Percentiles rank a stretch among this genome's conserved stretches.
Conservation (phyloP, 1,140 invertebrate genomes). For the Matsumurasca onukii region DNA sequence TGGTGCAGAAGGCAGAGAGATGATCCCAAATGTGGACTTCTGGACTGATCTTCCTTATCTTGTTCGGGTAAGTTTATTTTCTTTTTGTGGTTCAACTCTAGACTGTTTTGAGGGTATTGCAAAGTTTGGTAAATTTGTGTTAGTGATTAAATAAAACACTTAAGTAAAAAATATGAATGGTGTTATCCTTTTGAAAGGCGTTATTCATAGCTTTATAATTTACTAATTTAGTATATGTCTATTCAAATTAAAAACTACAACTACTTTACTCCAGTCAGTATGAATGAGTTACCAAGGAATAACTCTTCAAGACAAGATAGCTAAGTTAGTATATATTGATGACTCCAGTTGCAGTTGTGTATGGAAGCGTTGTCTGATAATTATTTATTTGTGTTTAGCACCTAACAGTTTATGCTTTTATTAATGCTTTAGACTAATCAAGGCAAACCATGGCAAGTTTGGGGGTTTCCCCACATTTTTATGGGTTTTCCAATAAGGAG, state of each 20-base stretch:
- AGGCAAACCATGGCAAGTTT: too few species aligned
- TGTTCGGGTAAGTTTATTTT: conserved; percentile 40
- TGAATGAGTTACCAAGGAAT: too few species aligned
- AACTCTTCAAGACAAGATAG: too few species aligned
- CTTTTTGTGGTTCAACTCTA: background rate
- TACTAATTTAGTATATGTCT: background rate
- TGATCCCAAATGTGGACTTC: conserved; percentile 48
- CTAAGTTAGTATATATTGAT: too few species aligned
- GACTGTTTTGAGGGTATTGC: background rate
- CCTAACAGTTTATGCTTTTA: too few species aligned
- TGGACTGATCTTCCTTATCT: conserved; percentile 45
- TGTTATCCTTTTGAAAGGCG: background rate
- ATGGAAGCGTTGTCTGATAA: too few species aligned
- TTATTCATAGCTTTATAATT: background rate
- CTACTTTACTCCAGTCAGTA: background rate
- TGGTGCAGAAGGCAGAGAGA: conserved; percentile 46
- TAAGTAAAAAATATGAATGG: background rate
- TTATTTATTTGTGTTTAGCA: too few species aligned
- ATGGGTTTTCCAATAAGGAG: too few species aligned
- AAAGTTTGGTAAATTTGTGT: background rate
- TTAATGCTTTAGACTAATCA: too few species aligned
- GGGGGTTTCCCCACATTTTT: too few species aligned
- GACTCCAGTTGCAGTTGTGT: too few species aligned
- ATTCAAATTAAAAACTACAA: background rate
- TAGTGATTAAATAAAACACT: background rate